Base-by-base conservation (phyloP, 37 sponge, comb jelly and placozoan genomes). In the Eunapius fragilis region DNA sequence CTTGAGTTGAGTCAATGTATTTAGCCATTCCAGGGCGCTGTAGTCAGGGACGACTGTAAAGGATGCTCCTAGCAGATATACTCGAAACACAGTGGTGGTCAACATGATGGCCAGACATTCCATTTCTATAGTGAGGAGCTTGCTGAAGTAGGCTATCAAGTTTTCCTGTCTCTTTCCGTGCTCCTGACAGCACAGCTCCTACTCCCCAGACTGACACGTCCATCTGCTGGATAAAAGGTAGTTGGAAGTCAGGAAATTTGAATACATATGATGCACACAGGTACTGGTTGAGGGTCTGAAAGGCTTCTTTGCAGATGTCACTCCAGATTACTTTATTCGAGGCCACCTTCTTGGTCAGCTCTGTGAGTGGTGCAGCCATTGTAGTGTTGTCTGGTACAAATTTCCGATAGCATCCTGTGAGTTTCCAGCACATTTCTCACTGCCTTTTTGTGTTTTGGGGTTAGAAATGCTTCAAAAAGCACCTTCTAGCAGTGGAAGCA, bases 341-440 rank as follows among this genome's bases (percentile, higher is more conserved):
- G 1, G 49, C 31, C 2, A 5, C 28, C 74, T 85, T 92, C 82
- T 72, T 83, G 33, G 88, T 84, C 9, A 92, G 69, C 31, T 92
- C 85, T 23, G 92, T 78, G 70, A 92, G 38, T 1, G 83, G 85
- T 0, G 78, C 81, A 23, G 85, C 88, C 35, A 84, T 31, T 0
- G 67, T 76, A 30, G 88, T 71, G 41, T 80, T 89, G 19, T 81
- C 30, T 3, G 93, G 83, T 19, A 90, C 87, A n/a, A 90, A 90
- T 48, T 79, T 82, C 58, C 85, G 50, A 37, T 94, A 91, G 36
- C 91, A 94, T 11, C 92, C 88, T 0, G 80, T 80, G 14, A 93
- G 68, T 2, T n/a, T 91, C 92, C 31, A 90, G 83, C 50, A 89
- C 85, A 7, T 70, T 50, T 41, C 86, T 58, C 0, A 89, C 86